phyloP scores from a whole-genome alignment of 1,140 invertebrate genomes.

The Dryas iulia region DNA sequence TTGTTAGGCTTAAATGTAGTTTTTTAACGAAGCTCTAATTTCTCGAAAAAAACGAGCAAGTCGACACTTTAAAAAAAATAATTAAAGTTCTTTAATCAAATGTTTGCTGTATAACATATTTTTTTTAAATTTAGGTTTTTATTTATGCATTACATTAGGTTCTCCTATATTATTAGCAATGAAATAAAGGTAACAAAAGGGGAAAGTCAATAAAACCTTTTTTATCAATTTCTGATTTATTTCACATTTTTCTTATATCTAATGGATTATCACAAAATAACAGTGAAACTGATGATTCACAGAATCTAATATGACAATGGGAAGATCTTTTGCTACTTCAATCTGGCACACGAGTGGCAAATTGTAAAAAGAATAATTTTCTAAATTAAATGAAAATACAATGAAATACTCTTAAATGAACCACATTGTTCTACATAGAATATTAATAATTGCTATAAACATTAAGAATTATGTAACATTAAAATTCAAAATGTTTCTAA shows the following conservation, averaged over 20 bases:
- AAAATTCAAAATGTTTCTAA: neutral
- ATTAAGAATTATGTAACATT: too few species aligned
- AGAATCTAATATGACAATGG: slow-evolving; percentile 71
- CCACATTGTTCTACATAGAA: neutral
- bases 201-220: slow-evolving; percentile 4
- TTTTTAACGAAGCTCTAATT: too few species aligned
- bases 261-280: slow-evolving; percentile 75
- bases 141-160: too few species aligned
- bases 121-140: too few species aligned
- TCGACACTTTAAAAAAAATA: too few species aligned
- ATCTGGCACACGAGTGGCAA: slow-evolving; percentile 40
- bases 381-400: neutral
- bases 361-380: slow-evolving; percentile 18
- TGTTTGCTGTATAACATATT: too few species aligned
- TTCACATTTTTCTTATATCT: slow-evolving; percentile 63
- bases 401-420: slow-evolving; percentile 2
- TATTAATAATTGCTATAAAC: neutral
- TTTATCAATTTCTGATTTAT: slow-evolving; percentile 40
- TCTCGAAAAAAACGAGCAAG: too few species aligned
- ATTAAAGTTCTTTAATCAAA: too few species aligned
- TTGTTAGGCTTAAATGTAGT: too few species aligned
- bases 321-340: slow-evolving; percentile 45
- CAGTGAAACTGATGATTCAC: slow-evolving; percentile 77
- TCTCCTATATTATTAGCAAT: too few species aligned
- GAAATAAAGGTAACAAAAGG: too few species aligned